Evolutionary conservation across 1,140 invertebrate species (phyloP).

Genomic region (Bombus ignitus): DNA sequence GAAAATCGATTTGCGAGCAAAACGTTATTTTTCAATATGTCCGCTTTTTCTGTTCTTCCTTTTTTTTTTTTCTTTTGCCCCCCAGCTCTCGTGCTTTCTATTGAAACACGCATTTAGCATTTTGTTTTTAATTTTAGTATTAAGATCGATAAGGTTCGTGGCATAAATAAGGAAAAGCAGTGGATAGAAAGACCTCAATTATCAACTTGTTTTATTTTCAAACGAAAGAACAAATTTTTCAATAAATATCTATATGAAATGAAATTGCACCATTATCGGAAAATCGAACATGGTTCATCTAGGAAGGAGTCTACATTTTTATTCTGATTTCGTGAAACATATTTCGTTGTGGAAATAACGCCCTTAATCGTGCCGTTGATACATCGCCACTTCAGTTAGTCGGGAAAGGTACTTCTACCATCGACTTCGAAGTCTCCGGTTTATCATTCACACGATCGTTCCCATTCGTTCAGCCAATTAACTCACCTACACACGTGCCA

Average conservation of each 20-base stretch:
- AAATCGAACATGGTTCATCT: background rate
- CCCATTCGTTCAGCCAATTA: slow-evolving; percentile 49
- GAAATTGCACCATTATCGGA: too few relatives aligned
- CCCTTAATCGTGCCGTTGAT: background rate
- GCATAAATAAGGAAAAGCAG: background rate
- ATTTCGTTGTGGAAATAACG: background rate
- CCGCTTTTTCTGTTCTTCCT: background rate
- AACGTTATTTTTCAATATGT: slow-evolving; percentile 26
- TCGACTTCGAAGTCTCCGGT: slow-evolving; percentile 22
- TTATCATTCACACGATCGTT: slow-evolving; percentile 50
- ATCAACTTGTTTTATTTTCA: background rate
- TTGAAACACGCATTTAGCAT: background rate
- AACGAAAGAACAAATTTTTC: too few relatives aligned
- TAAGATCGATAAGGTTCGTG: background rate
- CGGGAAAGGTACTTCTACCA: slow-evolving; percentile 7
- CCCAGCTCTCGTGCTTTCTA: background rate
- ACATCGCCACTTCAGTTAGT: background rate
- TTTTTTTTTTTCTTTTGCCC: too few relatives aligned
- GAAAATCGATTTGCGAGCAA: slow-evolving; percentile 31
- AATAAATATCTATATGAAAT: too few relatives aligned
- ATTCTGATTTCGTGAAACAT: background rate
- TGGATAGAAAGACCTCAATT: too few relatives aligned
- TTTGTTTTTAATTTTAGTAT: slow-evolving; percentile 14
- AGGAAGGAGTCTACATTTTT: background rate
- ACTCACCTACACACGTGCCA: slow-evolving; percentile 39